Evolutionary conservation across 2,113 vertebrate genomes (phyloP), one percentile per base, ranked within the genome.

Genomic region (Indri indri): DNA sequence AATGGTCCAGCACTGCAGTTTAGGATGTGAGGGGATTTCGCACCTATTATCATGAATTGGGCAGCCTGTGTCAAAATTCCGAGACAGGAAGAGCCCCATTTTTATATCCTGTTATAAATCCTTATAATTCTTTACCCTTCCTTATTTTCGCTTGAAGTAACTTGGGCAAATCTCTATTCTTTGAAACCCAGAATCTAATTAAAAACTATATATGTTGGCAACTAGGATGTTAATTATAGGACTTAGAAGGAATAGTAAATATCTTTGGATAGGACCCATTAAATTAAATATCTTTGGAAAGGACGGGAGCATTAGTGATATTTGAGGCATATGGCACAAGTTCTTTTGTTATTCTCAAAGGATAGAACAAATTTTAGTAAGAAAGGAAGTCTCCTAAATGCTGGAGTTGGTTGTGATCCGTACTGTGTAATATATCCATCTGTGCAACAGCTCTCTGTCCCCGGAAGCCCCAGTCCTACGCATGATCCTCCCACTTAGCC

Each of bases 311-410:
- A 90, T 91, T 95, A 93, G 93, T 94, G 96, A 73, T 93, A 91
- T 94, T 96, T 94, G 95, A 98, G 93, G 96, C 98, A 97, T 95
- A 98, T 96, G 97, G 97, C 86, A 96, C 23, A 82, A 74, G 68
- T 65, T 95, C 93, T 96, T 98, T 97, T 84, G 95, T 97, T 97
- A 94, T 97, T 98, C 63, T 94, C 79, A 95, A 96, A 96, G 97
- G 52, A 57, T 79, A 76, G 87, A 96, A 95, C 37, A 95, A n/a
- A 91, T 95, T 96, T 92, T 59, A 61, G 71, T n/a, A 57, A 92
- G 82, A 92, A 92, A 88, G 89, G 82, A 96, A 98, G 54, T 83
- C 65, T 95, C 86, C 37, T 83, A 54, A 96, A 80, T 17, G 57
- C 89, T 93, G 83, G 65, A 80, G 86, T 84, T 70, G 82, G 73